Percentiles rank a stretch among this genome's conserved stretches.
These are phyloP conservation scores for Drosophila eugracilis DNA, from an alignment of 1,140 invertebrate genomes.

Conservation along the genomic window DNA sequence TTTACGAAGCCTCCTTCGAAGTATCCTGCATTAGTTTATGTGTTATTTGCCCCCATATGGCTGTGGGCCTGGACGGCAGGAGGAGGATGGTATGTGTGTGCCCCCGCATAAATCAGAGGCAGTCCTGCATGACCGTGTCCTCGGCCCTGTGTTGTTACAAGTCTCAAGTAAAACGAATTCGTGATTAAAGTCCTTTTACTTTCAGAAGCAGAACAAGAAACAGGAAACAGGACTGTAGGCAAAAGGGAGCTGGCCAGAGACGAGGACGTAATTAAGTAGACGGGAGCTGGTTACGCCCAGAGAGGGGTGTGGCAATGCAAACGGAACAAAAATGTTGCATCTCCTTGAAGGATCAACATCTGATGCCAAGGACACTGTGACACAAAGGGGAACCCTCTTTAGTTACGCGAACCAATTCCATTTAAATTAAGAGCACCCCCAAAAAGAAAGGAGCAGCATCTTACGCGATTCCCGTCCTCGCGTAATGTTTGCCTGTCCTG, in stretches of 20 bases:
- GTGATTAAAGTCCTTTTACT: constrained; percentile 38
- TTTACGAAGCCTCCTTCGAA: constrained; percentile 23
- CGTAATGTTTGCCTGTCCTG: constrained; percentile 34
- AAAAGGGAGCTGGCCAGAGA: background rate
- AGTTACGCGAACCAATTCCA: constrained; percentile 6
- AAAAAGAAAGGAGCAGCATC: constrained; percentile 15
- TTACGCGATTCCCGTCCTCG: background rate
- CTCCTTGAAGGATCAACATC: constrained; percentile 28
- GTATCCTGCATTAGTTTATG: constrained; percentile 43
- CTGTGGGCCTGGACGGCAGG: constrained; percentile 13
- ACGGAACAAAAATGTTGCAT: constrained; percentile 72
- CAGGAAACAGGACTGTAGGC: background rate
- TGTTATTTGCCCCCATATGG: constrained; percentile 7
- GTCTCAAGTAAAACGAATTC: constrained; percentile 10
- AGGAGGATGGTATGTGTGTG: constrained; percentile 11
- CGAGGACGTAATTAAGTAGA: constrained; percentile 40
- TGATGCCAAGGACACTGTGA: constrained; percentile 42
- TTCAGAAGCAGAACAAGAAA: too few relatives aligned
- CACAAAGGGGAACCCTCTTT: constrained; percentile 8
- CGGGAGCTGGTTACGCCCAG: background rate
- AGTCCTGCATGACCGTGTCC: constrained; percentile 16
- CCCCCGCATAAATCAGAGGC: constrained; percentile 30
- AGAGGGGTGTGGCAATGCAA: constrained; percentile 23
- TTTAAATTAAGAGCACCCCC: constrained; percentile 56
- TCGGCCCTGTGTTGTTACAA: background rate